These are phyloP conservation scores for Hiodon tergisus DNA, from an alignment of 2,113 vertebrate species.

Conservation along the genomic window DNA sequence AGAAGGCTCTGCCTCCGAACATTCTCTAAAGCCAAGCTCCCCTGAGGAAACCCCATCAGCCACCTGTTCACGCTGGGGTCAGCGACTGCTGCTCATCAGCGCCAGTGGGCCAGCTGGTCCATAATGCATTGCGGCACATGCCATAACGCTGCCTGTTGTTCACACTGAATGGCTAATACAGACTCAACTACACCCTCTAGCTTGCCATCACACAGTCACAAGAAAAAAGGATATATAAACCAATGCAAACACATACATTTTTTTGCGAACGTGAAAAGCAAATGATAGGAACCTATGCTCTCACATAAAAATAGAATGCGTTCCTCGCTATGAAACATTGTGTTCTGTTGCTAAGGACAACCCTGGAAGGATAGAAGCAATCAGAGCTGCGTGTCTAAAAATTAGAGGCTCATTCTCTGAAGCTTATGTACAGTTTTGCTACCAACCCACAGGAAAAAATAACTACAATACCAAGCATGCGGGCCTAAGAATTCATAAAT, in stretches of 20 bases:
- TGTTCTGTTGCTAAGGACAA: conserved; percentile 41
- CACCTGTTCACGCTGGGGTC: conserved; percentile 3
- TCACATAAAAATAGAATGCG: conserved; percentile 25
- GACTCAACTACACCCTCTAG: too few relatives aligned
- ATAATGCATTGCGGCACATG: background rate
- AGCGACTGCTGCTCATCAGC: background rate
- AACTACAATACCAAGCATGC: background rate
- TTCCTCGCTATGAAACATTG: conserved; percentile 9
- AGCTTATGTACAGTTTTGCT: conserved; percentile 2
- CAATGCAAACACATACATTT: background rate
- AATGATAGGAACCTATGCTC: background rate
- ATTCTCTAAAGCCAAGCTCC: background rate
- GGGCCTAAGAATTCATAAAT: background rate
- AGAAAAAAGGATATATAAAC: too few relatives aligned
- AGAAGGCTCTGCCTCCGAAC: background rate
- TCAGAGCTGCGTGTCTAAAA: conserved; percentile 6
- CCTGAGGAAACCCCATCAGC: background rate
- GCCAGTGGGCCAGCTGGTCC: background rate
- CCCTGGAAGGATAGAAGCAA: conserved; percentile 27
- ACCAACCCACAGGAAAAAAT: background rate
- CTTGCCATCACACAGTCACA: too few relatives aligned
- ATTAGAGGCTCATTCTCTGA: conserved; percentile 8
- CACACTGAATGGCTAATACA: too few relatives aligned
- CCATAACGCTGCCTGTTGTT: background rate
- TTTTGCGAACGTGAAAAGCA: background rate